A percentile compares a stretch with the other conserved stretches of the same genome.
Conservation (phyloP, 2,888 invertebrate genomes). For the Euclidia mi region DNA sequence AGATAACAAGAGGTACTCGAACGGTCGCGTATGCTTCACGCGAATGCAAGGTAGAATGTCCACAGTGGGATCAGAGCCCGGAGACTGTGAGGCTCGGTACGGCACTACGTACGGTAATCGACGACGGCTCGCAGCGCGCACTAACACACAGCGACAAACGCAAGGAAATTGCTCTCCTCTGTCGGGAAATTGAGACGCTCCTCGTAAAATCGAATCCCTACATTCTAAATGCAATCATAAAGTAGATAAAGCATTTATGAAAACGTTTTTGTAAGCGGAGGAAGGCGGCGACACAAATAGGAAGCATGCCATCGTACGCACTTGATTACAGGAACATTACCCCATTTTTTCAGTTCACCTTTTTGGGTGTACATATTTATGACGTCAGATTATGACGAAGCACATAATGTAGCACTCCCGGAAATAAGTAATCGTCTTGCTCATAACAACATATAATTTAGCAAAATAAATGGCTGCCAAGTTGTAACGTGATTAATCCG, state of each 20-base stretch:
- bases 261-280: slow-evolving; percentile 40
- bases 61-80: slow-evolving; percentile 32
- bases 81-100: slow-evolving; percentile 24
- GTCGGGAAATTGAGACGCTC: slow-evolving; percentile 82
- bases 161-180: slow-evolving; percentile 81
- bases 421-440: slow-evolving; percentile 25
- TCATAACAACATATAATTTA: slow-evolving; percentile 54
- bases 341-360: slow-evolving; percentile 33
- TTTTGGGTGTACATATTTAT: slow-evolving; percentile 26
- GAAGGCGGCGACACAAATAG: slow-evolving; percentile 18
- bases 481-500: slow-evolving; percentile 71
- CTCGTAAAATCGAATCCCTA: slow-evolving; percentile 73
- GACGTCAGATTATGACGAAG: slow-evolving; percentile 12
- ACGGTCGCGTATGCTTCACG: slow-evolving; percentile 25
- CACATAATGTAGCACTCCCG: slow-evolving; percentile 29
- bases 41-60: slow-evolving; percentile 35
- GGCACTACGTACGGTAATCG: slow-evolving; percentile 33
- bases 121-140: slow-evolving; percentile 32
- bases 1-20: slow-evolving; percentile 40
- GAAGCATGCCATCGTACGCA: slow-evolving; percentile 4
- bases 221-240: slow-evolving; percentile 61
- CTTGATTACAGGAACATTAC: slow-evolving; percentile 8
- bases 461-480: slow-evolving; percentile 57
- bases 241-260: slow-evolving; percentile 56
- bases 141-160: slow-evolving; percentile 70